Conservation (phyloP, 2,113 vertebrate genomes). For the Fulica atra region DNA sequence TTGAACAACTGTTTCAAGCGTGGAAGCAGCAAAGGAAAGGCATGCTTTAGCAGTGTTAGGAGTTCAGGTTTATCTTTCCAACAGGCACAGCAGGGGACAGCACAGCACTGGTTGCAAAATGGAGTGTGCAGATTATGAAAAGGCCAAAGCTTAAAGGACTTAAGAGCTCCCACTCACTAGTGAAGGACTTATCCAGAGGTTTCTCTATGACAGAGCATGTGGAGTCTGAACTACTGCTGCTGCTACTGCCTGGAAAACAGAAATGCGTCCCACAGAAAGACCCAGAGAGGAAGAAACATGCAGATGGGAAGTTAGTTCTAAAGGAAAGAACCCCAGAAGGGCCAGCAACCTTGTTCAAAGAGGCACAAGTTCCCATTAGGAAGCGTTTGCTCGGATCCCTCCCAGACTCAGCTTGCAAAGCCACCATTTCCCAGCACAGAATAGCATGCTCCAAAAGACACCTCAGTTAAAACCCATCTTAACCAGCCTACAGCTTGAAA, state of each 20-base stretch:
- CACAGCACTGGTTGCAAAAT: constrained; percentile 70
- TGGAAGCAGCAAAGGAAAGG: constrained; percentile 63
- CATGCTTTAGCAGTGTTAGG: constrained; percentile 70
- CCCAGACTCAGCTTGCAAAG: constrained; percentile 45
- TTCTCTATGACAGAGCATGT: constrained; percentile 85
- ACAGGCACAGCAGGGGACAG: constrained; percentile 53
- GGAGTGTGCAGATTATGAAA: constrained; percentile 71
- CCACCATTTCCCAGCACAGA: constrained; percentile 23
- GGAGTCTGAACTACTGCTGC: constrained; percentile 88
- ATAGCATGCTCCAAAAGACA: constrained; percentile 10
- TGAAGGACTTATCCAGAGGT: constrained; percentile 86
- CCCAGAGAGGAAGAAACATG: constrained; percentile 74
- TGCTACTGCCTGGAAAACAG: constrained; percentile 89
- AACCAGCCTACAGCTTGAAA: background rate
- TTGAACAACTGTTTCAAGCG: constrained; percentile 10
- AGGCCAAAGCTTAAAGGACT: constrained; percentile 78
- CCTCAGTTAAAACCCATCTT: background rate
- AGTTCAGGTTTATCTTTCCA: constrained; percentile 51
- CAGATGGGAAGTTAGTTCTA: constrained; percentile 68
- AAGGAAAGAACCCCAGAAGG: constrained; percentile 35
- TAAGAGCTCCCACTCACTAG: constrained; percentile 90
- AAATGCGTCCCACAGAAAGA: constrained; percentile 75
- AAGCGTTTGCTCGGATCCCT: constrained; percentile 32
- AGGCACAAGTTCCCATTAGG: constrained; percentile 11
- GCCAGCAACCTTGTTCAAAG: constrained; percentile 20